phyloP scores from a whole-genome alignment of 2,888 invertebrate species.

The Lucinisca nassula region DNA sequence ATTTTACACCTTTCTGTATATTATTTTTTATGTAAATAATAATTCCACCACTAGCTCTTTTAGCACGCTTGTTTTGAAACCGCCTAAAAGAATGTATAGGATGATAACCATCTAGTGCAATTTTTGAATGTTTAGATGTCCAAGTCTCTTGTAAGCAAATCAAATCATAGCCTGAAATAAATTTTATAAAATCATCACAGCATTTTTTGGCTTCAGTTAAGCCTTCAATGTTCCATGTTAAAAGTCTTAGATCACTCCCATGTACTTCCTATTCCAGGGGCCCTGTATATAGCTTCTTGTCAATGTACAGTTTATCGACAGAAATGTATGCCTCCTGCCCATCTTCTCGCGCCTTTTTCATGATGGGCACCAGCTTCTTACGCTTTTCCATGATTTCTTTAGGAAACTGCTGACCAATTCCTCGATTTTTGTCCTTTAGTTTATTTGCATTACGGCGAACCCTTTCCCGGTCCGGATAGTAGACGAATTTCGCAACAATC shows the following conservation, averaged over 20 bases:
- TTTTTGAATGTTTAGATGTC: slow-evolving; percentile 13
- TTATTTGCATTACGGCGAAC: not conserved
- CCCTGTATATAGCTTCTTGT: slow-evolving; percentile 16
- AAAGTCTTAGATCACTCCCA: not conserved
- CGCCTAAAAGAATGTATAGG: slow-evolving; percentile 19
- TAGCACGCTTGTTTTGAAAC: not conserved
- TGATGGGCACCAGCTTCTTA: slow-evolving; percentile 6
- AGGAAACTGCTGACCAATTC: not conserved
- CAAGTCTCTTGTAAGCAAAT: not conserved
- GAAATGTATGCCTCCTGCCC: not conserved
- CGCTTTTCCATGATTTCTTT: not conserved
- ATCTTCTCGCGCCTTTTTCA: not conserved
- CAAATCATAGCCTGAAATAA: not conserved
- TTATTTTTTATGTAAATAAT: not conserved
- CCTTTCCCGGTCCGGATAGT: not conserved
- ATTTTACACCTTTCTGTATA: not conserved
- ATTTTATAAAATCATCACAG: not conserved
- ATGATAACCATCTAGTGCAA: not conserved
- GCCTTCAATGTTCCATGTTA: slow-evolving; percentile 15
- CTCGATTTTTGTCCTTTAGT: not conserved
- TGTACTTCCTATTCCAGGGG: not conserved
- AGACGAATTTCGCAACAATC: not conserved
- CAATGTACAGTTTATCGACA: slow-evolving; percentile 23
- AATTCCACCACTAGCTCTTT: not conserved
- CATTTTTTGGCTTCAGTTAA: not conserved